phyloP scores from a whole-genome alignment of 92 coral and sea anemone genomes.

The Pocillopora grandis region DNA sequence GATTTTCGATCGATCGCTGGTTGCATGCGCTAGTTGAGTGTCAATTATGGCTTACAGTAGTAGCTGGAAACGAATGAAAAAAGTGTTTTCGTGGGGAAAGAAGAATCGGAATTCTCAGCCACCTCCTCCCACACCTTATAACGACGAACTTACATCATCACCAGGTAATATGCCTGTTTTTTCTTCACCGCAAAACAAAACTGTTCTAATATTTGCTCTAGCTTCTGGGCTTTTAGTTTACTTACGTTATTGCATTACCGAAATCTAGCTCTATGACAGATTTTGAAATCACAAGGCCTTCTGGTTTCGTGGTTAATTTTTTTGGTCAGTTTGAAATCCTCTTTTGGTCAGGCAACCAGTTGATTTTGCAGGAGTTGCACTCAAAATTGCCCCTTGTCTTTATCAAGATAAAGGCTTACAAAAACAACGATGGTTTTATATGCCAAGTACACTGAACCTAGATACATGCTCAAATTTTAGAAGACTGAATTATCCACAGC shows the following conservation, averaged over 20 bases:
- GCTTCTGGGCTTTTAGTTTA: conserved; percentile 15
- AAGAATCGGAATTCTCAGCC: conserved; percentile 50
- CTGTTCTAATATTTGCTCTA: conserved; percentile 3
- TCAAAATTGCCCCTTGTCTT: background rate
- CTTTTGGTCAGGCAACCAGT: background rate
- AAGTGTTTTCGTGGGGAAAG: conserved; percentile 67
- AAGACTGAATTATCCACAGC: too few species aligned
- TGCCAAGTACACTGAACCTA: background rate
- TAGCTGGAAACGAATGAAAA: conserved; percentile 69
- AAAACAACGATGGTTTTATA: background rate
- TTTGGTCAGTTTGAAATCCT: background rate
- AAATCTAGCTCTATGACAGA: background rate
- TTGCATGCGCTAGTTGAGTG: background rate
- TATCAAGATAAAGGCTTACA: conserved; percentile 20
- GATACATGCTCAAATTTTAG: background rate
- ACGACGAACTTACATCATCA: conserved; percentile 62
- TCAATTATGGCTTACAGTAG: conserved; percentile 54
- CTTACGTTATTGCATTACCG: background rate
- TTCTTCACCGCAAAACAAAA: background rate
- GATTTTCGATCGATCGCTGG: background rate
- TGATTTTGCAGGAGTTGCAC: background rate
- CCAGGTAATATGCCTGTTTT: conserved; percentile 51
- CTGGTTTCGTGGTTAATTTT: background rate
- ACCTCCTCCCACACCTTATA: conserved; percentile 20
- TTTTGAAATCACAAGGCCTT: background rate